Evolutionary conservation across 2,888 invertebrate genomes (phyloP).

Genomic region (Cetonia aurata): DNA sequence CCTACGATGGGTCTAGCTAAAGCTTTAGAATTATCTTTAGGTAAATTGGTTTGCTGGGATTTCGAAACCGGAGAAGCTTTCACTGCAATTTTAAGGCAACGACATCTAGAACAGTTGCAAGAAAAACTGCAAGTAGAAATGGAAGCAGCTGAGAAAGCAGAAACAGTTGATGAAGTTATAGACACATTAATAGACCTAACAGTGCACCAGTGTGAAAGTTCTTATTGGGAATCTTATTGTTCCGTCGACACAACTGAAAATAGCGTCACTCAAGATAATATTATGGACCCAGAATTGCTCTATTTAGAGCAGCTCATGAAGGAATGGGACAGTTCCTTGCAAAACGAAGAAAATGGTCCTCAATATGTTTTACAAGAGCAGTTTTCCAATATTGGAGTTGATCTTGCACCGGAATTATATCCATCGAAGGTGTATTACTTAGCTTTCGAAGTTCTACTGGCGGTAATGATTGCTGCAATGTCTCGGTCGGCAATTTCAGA

Average conservation of each 20-base stretch:
- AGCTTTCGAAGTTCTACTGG: conserved; percentile 57
- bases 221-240: conserved; percentile 50
- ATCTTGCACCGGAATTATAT: conserved; percentile 45
- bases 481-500: conserved; percentile 60
- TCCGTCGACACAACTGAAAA: neutral
- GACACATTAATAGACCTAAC: conserved; percentile 55
- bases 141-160: conserved; percentile 47
- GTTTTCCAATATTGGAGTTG: conserved; percentile 51
- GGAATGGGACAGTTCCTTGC: conserved; percentile 34
- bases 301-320: conserved; percentile 38
- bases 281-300: conserved; percentile 19
- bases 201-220: conserved; percentile 57
- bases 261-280: conserved; percentile 4
- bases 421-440: conserved; percentile 55
- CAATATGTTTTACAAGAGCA: conserved; percentile 43
- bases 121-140: conserved; percentile 43
- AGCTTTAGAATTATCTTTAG: conserved; percentile 71
- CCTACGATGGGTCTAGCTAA: conserved; percentile 71
- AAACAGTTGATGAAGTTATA: conserved; percentile 53
- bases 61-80: conserved; percentile 68
- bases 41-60: conserved; percentile 69
- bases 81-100: conserved; percentile 57
- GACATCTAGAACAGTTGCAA: conserved; percentile 50
- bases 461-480: conserved; percentile 56
- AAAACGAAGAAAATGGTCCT: conserved; percentile 9